Base-by-base conservation (phyloP, 1,140 invertebrate genomes). In the Trypoxylus dichotomus region DNA sequence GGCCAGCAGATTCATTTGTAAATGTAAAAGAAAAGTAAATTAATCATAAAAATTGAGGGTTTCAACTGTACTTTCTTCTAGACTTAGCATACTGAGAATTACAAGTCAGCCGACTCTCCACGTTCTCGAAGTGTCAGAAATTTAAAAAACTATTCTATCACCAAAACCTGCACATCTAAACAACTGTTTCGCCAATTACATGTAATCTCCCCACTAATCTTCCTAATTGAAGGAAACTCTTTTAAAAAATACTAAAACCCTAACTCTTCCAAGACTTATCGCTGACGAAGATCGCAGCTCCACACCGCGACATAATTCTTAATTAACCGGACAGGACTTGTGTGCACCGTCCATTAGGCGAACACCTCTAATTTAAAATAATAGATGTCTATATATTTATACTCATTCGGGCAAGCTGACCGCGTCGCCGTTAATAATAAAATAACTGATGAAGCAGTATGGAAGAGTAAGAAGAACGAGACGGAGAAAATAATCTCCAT, bases 321-420 rank as follows among this genome's bases (percentile, higher is more conserved):
- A 54, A 54, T 54, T 54, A 54, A 54, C 47, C 47, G 47, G 47
- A 54, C 47, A 54, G 47, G 47, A 54, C 47, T 54, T 54, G 47
- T 54, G 47, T 54, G 47, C 47, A 54, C 47, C 47, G 47, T 54
- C 47, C 47, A 54, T 54, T 54, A 54, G 47, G n/a, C 15, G 47
- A 54, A 54, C 47, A 54, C 47, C 47, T 54, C 47, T 54, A 54
- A 54, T 54, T 54, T 54, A 54, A 54, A 54, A 54, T 54, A 54
- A 54, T 54, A 54, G 47, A 54, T 54, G 47, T 54, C 47, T 54
- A 54, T 54, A 54, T 54, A 54, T 54, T 54, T 54, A 54, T 54
- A 54, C 19, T 54, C 47, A 19, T 54, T 54, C 47, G 15, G 47
- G 19, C 47, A 6, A 19, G 47, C 47, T 54, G 47, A 3, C 47